Evolutionary conservation across 2,888 invertebrate genomes (phyloP), one percentile per base, ranked within the genome.

Genomic region (Frankliniella fusca): DNA sequence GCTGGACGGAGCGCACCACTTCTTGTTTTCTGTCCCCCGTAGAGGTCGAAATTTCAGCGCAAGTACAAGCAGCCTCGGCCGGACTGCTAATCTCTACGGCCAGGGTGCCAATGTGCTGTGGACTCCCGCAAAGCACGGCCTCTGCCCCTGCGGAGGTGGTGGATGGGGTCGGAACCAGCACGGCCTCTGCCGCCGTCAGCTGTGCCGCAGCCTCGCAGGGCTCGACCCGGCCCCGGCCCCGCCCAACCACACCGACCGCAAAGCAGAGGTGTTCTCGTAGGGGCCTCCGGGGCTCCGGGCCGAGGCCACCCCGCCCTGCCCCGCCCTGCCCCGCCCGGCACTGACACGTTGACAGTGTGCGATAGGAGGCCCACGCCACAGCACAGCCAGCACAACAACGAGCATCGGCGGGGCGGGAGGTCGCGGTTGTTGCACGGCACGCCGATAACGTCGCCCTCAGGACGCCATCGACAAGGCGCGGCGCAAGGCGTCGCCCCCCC

Each of bases 271-370:
- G 54, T 54, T 18, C 54, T 54, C 18, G 54, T 9, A 18, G 54
- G 12, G 54, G 61, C 61, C 15, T 38, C 38, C 10, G 61, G 61
- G 20, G 61, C 61, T 61, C 61, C 61, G 54, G 54, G 15, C 18
- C 54, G 54, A 18, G 12, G n/a, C 70, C 23, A 8, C 23, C 23
- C 23, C 65, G 10, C 65, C n/a, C 12, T 12, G 9, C 50, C 50
- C 12, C 54, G 11, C 54, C 18, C 54, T 11, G 20, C 70, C 23
- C 20, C 70, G 23, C 23, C 23, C 70, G 70, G 23, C 38, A 27
- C 23, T 76, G 70, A 76, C 70, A 76, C 70, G 70, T 76, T 76
- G 70, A 27, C 70, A 23, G 70, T 11, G 12, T 27, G 70, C 70
- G 70, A 76, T 76, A 76, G 70, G 70, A 10, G 27, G 27, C 23